phyloP scores from a whole-genome alignment of 2,113 vertebrate genomes.

The Cyanocitta stelleri region DNA sequence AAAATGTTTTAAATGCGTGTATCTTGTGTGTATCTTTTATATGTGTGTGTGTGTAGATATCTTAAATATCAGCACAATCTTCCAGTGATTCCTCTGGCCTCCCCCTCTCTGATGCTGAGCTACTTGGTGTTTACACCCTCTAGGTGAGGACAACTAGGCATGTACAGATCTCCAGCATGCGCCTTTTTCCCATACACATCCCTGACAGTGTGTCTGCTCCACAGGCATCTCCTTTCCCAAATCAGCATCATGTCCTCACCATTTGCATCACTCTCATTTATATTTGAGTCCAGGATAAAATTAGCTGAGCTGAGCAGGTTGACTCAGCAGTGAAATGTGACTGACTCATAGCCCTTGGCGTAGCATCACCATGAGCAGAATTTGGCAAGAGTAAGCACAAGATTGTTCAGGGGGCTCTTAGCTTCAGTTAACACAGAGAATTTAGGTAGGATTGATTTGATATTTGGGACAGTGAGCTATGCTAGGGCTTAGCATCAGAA shows the following conservation, averaged over 20 bases:
- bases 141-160: not conserved
- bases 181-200: not conserved
- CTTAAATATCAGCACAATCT: not conserved
- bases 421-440: not conserved
- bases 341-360: not conserved
- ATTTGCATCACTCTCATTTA: not conserved
- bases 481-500: not conserved
- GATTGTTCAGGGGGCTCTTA: not conserved
- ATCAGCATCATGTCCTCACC: not conserved
- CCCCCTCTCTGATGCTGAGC: not conserved
- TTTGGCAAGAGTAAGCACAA: not conserved
- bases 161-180: rapidly evolving
- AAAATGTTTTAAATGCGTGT: not conserved
- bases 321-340: not conserved
- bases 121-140: not conserved
- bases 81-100: not conserved
- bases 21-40: not conserved
- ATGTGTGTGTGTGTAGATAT: not conserved
- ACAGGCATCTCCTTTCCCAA: not conserved
- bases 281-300: not conserved
- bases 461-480: not conserved
- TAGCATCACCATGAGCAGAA: not conserved
- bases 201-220: not conserved
- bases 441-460: not conserved
- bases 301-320: not conserved